phyloP scores from a whole-genome alignment of 1,140 invertebrate genomes.

The Brachionus rotundiformis region DNA sequence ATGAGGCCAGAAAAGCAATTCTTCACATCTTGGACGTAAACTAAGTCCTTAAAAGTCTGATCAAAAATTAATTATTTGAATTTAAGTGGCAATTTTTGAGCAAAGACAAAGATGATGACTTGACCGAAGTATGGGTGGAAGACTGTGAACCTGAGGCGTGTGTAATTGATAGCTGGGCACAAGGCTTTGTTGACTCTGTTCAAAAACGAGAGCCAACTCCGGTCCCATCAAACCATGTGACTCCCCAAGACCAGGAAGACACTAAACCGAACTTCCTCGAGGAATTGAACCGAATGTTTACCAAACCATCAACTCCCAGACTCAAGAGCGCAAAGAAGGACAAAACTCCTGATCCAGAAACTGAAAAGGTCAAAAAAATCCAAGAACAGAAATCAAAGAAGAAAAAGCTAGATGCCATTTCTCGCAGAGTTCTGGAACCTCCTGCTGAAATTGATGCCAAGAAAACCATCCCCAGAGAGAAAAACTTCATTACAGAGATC shows the following conservation, averaged over 20 bases:
- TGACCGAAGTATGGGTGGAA: constrained; percentile 58
- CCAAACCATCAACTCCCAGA: neutral
- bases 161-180: constrained; percentile 62
- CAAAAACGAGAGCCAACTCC: neutral
- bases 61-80: constrained; percentile 32
- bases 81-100: constrained; percentile 62
- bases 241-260: neutral
- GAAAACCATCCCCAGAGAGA: constrained; percentile 14
- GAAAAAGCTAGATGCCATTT: constrained; percentile 12
- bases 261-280: neutral
- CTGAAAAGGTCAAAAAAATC: neutral
- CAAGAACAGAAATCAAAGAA: constrained; percentile 19
- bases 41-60: neutral
- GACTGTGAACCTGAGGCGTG: constrained; percentile 63
- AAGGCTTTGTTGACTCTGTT: constrained; percentile 58
- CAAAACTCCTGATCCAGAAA: neutral
- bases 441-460: neutral
- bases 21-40: constrained; percentile 62
- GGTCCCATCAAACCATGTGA: neutral
- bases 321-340: constrained; percentile 16
- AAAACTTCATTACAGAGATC: constrained; percentile 31
- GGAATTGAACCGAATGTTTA: constrained; percentile 40
- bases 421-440: neutral
- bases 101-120: constrained; percentile 57
- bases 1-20: constrained; percentile 62